Conservation (phyloP, 1,140 invertebrate species). For the Eupristina koningsbergeri region DNA sequence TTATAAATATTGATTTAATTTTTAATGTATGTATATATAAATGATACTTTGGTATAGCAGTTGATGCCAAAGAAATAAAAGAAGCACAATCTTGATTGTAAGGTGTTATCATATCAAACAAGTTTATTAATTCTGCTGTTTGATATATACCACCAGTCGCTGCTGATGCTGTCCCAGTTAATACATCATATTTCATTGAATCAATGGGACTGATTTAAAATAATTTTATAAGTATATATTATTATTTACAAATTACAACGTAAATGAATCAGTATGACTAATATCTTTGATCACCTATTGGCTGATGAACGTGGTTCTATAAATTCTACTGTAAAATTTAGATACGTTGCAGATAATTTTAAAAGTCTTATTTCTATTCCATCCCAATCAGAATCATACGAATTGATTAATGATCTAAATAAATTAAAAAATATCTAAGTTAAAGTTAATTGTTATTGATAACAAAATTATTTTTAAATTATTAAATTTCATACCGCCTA, state of each 20-base stretch:
- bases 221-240: not conserved
- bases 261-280: too few relatives aligned
- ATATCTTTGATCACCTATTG: constrained; percentile 61
- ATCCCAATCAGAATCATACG: constrained; percentile 76
- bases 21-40: not conserved
- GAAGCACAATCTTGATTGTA: constrained; percentile 82
- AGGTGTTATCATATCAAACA: constrained; percentile 76
- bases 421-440: not conserved
- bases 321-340: constrained; percentile 82
- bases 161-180: constrained; percentile 73
- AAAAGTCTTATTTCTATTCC: constrained; percentile 80
- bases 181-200: constrained; percentile 74
- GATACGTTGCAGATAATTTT: constrained; percentile 74
- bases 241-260: too few relatives aligned
- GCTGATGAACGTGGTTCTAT: constrained; percentile 72
- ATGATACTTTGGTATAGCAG: constrained; percentile 80
- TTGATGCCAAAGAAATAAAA: constrained; percentile 82
- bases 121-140: constrained; percentile 73
- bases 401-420: constrained; percentile 56
- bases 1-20: not conserved
- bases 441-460: not conserved
- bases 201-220: constrained; percentile 72
- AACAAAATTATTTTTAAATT: too few relatives aligned
- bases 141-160: constrained; percentile 80
- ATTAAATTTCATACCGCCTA: constrained; percentile 70